phyloP scores from a whole-genome alignment of 2,888 invertebrate species.

The Eucriotettix oculatus region DNA sequence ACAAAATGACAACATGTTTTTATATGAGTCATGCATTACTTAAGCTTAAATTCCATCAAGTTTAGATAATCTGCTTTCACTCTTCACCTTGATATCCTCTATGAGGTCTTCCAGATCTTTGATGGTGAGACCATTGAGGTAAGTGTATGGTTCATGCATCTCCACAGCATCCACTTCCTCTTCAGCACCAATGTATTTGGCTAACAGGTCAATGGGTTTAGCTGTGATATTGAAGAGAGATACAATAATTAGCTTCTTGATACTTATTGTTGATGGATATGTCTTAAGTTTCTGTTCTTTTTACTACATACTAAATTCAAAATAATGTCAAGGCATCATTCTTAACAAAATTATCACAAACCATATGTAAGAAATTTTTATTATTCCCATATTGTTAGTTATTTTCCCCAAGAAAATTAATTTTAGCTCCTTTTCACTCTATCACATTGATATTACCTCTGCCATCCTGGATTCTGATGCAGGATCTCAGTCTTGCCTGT shows the following conservation, averaged over 20 bases:
- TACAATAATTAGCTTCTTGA: too few species aligned
- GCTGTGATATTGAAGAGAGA: conserved; percentile 32
- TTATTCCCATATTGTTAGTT: too few species aligned
- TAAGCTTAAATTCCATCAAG: neutral
- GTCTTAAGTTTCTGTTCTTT: too few species aligned
- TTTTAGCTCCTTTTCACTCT: too few species aligned
- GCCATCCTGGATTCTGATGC: conserved; percentile 91
- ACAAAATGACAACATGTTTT: too few species aligned
- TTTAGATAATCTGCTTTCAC: neutral
- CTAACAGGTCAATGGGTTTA: conserved; percentile 93
- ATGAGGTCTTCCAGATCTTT: conserved; percentile 89
- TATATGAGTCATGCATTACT: too few species aligned
- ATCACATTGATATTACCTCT: conserved; percentile 34
- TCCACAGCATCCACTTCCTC: conserved; percentile 83
- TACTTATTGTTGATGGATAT: too few species aligned
- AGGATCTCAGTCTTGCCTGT: conserved; percentile 83
- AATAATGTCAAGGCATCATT: too few species aligned
- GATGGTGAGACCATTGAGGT: conserved; percentile 75
- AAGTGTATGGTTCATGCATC: conserved; percentile 96
- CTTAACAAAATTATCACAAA: too few species aligned
- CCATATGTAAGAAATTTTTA: too few species aligned
- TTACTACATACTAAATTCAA: too few species aligned
- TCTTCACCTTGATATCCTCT: conserved; percentile 73
- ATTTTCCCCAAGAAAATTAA: too few species aligned
- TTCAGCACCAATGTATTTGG: conserved; percentile 87